Evolutionary conservation across 2,113 vertebrate genomes (phyloP).

Genomic region (Spheniscus mendiculus): DNA sequence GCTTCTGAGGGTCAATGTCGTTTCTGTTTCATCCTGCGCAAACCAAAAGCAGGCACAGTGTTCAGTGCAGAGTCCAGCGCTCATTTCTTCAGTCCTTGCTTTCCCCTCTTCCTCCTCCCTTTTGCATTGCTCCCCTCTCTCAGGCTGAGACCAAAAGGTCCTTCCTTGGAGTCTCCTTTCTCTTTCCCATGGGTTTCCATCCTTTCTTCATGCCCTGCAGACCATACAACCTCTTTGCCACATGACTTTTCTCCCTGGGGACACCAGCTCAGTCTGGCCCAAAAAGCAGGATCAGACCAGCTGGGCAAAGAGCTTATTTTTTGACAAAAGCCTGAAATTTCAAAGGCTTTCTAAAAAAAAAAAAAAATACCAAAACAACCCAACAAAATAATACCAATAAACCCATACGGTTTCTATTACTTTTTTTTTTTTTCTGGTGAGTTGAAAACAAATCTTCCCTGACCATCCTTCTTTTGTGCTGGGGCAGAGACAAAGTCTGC

Average conservation of each 20-base stretch:
- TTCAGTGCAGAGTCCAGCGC: background rate
- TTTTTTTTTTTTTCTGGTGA: background rate
- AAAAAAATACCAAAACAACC: background rate
- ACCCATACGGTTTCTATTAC: background rate
- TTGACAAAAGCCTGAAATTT: background rate
- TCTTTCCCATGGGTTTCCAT: background rate
- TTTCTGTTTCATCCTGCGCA: background rate
- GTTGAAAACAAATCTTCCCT: background rate
- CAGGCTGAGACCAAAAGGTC: background rate
- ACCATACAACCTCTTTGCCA: background rate
- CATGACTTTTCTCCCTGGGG: background rate
- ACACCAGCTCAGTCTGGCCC: background rate
- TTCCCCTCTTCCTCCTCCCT: background rate
- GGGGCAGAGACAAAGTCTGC: background rate
- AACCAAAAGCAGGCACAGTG: background rate
- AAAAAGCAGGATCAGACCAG: background rate
- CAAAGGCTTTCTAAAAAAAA: background rate
- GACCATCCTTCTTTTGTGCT: background rate
- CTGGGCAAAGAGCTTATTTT: background rate
- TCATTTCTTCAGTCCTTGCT: background rate
- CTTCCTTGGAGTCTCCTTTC: background rate
- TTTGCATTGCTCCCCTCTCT: background rate
- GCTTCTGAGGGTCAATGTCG: background rate
- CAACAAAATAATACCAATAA: background rate
- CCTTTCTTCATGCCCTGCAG: background rate